Base-by-base conservation (phyloP, 2,113 vertebrate species). In the Tor tambroides region DNA sequence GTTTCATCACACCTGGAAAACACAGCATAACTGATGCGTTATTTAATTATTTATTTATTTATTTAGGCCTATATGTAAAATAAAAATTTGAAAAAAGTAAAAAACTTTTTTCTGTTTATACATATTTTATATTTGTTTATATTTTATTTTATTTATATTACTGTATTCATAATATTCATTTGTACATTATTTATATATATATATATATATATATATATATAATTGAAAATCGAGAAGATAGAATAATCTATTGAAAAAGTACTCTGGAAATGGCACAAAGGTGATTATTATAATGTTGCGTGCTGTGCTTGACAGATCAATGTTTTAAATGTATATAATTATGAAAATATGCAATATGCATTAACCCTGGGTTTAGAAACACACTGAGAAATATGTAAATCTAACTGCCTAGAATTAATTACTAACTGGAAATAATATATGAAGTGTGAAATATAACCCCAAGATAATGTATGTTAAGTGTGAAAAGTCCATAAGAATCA, bases 341-440 rank as follows among this genome's bases (percentile, higher is more conserved):
- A 69, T 69, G 28, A 28, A 30, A 32, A 69, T 32, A 21, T 56
- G 51, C 17, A 67, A 30, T 8, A 32, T 30, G 54, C 15, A 8
- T 69, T 17, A 8, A 32, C 28, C 28, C 28, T 32, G 65, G 65
- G 65, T 90, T 69, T 69, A 69, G 28, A 69, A 32, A 69, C 28
- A 2, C 28, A 32, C 15, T 67, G 65, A 61, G 71, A 80, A 89
- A 85, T 75, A 75, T 26, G 23, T 12, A 26, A 75, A 46, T 76
- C 28, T 7, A 3, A 2, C 14, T 32, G 15, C 14, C 12, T 4
- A 32, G 28, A 30, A 67, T 67, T 7, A 67, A 30, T 67, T 67
- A 30, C 28, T 30, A 3, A 30, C 6, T 26, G 1, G 28, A 14
- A 10, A 56, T 30, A 67, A 67, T 17, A 4, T 67, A 69, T 32